Evolutionary conservation across 1,140 invertebrate genomes (phyloP).

Genomic region (Pogonomyrmex californicus): DNA sequence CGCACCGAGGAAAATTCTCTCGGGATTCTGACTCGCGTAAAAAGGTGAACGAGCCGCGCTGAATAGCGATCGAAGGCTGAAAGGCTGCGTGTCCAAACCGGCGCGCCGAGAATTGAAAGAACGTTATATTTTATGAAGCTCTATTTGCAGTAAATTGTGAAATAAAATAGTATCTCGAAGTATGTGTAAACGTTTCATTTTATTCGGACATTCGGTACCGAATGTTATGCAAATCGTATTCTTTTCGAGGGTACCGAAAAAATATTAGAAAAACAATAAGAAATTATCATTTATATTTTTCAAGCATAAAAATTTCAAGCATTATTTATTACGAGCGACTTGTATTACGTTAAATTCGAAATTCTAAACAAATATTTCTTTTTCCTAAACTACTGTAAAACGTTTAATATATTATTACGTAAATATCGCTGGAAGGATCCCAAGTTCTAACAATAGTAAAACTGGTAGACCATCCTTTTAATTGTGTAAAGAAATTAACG

Average conservation of each 20-base stretch:
- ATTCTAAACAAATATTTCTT: background rate
- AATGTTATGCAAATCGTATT: slow-evolving; percentile 8
- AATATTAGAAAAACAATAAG: slow-evolving; percentile 1
- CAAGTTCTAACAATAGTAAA: slow-evolving; percentile 46
- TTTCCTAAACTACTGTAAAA: background rate
- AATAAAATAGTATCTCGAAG: slow-evolving; percentile 9
- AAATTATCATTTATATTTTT: background rate
- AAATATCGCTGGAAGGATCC: background rate
- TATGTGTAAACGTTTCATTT: slow-evolving; percentile 23
- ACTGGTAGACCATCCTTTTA: slow-evolving; percentile 68
- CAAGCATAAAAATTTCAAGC: background rate
- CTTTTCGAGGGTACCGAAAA: background rate
- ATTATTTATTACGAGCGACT: background rate
- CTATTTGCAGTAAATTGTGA: slow-evolving; percentile 43
- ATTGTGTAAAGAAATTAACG: slow-evolving; percentile 81
- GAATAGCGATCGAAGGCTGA: slow-evolving; percentile 62
- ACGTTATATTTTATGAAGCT: slow-evolving; percentile 46
- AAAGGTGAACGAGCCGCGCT: slow-evolving; percentile 65
- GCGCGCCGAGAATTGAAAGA: slow-evolving; percentile 42
- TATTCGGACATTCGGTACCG: slow-evolving; percentile 5
- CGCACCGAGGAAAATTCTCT: slow-evolving; percentile 68
- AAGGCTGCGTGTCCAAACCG: slow-evolving; percentile 34
- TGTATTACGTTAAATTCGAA: background rate
- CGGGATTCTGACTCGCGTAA: slow-evolving; percentile 67
- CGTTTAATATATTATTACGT: slow-evolving; percentile 20